Conservation (phyloP, 2,113 vertebrate genomes). For the Alligator sinensis region DNA sequence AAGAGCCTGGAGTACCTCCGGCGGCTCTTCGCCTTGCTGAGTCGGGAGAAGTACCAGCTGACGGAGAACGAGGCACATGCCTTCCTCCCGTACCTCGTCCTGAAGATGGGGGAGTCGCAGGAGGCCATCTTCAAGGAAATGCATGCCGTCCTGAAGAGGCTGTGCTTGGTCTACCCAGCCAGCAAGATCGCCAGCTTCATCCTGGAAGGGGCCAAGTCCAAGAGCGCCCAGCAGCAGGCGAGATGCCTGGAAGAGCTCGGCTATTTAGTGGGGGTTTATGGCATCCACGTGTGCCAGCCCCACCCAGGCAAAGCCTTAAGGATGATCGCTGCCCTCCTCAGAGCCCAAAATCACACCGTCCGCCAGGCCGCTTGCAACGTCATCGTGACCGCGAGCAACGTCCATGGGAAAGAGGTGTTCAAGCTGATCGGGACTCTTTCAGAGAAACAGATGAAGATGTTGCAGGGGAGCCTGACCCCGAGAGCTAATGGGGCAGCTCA, state of each 20-base stretch:
- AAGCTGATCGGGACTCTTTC: constrained; percentile 84
- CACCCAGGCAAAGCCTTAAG: constrained; percentile 83
- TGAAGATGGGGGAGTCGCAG: constrained; percentile 93
- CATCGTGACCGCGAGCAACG: constrained; percentile 81
- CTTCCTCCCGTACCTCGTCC: constrained; percentile 91
- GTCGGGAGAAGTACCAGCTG: constrained; percentile 88
- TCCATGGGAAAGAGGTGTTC: constrained; percentile 83
- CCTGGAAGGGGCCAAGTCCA: constrained; percentile 92
- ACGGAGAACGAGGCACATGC: constrained; percentile 89
- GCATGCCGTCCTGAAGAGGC: constrained; percentile 84
- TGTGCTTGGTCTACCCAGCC: constrained; percentile 90
- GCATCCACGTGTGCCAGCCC: constrained; percentile 86
- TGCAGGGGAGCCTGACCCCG: constrained; percentile 35
- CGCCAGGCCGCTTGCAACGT: constrained; percentile 85
- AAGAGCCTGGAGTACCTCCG: constrained; percentile 93
- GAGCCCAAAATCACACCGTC: constrained; percentile 83
- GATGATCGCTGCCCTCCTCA: constrained; percentile 82
- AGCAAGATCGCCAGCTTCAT: constrained; percentile 91
- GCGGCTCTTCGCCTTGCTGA: constrained; percentile 86
- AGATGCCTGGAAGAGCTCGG: constrained; percentile 87
- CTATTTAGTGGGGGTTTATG: constrained; percentile 81
- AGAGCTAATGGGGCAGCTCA: neutral
- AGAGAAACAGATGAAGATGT: constrained; percentile 84
- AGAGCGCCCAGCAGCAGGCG: constrained; percentile 91
- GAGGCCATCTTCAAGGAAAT: constrained; percentile 91